Conservation (phyloP, 2,113 vertebrate species). For the Oriolus oriolus region DNA sequence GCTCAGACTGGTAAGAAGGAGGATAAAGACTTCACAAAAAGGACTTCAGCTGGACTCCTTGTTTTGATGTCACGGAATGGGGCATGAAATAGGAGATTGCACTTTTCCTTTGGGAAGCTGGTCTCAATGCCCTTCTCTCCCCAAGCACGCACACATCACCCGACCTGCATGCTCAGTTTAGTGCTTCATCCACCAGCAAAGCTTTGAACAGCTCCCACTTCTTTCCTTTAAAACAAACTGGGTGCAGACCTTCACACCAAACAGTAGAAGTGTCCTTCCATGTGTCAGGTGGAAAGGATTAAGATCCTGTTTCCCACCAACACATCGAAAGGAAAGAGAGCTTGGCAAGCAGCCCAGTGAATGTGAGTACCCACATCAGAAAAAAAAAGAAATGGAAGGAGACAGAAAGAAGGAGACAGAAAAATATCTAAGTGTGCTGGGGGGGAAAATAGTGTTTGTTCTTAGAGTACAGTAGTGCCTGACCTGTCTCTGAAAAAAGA, state of each 20-base stretch:
- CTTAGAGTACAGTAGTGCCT: not conserved
- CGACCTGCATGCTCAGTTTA: not conserved
- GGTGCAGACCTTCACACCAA: not conserved
- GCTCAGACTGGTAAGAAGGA: not conserved
- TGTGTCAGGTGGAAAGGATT: not conserved
- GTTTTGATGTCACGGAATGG: not conserved
- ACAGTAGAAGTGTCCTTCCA: not conserved
- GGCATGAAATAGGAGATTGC: not conserved
- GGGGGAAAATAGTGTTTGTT: not conserved
- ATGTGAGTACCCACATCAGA: not conserved
- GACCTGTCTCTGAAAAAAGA: not conserved
- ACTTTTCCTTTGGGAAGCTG: not conserved
- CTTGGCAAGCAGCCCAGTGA: not conserved
- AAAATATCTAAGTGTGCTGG: not conserved
- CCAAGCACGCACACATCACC: not conserved
- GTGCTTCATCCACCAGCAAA: not conserved
- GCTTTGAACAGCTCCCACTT: not conserved
- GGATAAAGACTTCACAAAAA: not conserved
- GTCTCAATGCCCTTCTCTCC: not conserved
- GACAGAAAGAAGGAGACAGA: not conserved
- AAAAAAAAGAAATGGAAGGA: not conserved
- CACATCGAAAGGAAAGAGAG: not conserved
- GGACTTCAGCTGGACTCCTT: not conserved
- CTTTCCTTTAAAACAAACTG: not conserved
- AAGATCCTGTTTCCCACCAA: not conserved